Evolutionary conservation across 2,797 vertebrate species (phyloP).

Genomic region (Notoglanidium macrostoma): DNA sequence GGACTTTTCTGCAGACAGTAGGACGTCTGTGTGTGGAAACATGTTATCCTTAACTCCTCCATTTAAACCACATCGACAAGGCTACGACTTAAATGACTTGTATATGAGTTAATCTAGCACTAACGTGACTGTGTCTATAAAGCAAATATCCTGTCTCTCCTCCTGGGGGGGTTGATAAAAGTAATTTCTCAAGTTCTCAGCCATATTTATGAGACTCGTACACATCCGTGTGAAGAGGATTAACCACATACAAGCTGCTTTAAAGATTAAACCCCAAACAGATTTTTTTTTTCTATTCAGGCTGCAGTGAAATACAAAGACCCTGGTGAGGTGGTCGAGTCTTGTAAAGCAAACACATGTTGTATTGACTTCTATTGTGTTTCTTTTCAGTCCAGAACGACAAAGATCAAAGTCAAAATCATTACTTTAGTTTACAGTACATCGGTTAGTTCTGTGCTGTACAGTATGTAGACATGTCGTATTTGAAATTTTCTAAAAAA

Average conservation of each 20-base stretch:
- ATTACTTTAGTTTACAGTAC: not conserved
- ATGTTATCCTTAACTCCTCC: not conserved
- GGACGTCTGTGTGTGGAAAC: constrained; percentile 73
- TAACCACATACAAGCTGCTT: constrained; percentile 40
- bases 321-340: too few relatives aligned
- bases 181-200: constrained; percentile 10
- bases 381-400: not conserved
- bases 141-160: not conserved
- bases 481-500: not conserved
- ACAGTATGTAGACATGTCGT: too few relatives aligned
- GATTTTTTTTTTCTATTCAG: not conserved
- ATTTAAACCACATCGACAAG: not conserved
- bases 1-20: constrained; percentile 79
- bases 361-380: not conserved
- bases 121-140: not conserved
- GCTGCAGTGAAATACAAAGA: not conserved
- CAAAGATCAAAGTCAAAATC: not conserved
- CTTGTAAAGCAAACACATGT: not conserved
- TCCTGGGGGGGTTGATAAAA: not conserved
- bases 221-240: not conserved
- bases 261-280: not conserved
- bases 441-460: not conserved
- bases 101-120: not conserved
- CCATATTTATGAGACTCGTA: not conserved
- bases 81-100: not conserved